Conservation (phyloP, 2,797 vertebrate species). For the Rhyacichthys aspro region DNA sequence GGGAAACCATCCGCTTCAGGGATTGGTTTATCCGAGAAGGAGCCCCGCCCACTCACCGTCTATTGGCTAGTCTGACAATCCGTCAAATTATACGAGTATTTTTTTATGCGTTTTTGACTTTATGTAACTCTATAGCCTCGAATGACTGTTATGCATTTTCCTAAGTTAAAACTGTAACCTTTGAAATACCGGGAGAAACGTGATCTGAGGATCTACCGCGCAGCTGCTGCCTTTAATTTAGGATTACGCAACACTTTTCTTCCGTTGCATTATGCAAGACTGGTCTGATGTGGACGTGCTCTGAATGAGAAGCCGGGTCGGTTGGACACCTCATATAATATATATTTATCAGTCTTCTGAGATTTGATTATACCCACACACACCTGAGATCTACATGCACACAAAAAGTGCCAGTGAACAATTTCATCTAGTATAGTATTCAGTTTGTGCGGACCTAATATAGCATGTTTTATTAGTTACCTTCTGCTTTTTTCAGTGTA, state of each 20-base stretch:
- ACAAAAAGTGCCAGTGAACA: too few relatives aligned
- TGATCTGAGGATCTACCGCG: not conserved
- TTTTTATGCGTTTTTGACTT: not conserved
- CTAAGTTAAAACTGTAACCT: not conserved
- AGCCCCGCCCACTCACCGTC: constrained; percentile 41
- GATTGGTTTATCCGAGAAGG: constrained; percentile 33
- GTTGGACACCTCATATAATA: not conserved
- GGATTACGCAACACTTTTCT: constrained; percentile 58
- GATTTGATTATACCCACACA: too few relatives aligned
- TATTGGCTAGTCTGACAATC: constrained; percentile 38
- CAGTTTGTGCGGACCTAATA: too few relatives aligned
- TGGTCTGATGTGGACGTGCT: constrained; percentile 29
- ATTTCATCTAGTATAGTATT: too few relatives aligned
- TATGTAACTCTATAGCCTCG: not conserved
- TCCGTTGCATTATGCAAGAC: constrained; percentile 60
- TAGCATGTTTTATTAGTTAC: too few relatives aligned
- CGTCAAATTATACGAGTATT: constrained; percentile 4
- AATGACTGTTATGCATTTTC: too few relatives aligned
- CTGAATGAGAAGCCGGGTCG: constrained; percentile 26
- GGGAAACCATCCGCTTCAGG: not conserved
- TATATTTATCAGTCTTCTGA: not conserved
- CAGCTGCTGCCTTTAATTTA: not conserved
- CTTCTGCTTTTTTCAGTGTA: too few relatives aligned
- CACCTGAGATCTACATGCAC: too few relatives aligned
- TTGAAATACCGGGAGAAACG: not conserved